phyloP scores from a whole-genome alignment of 2,888 invertebrate genomes.

The Scaptomyza parva region DNA sequence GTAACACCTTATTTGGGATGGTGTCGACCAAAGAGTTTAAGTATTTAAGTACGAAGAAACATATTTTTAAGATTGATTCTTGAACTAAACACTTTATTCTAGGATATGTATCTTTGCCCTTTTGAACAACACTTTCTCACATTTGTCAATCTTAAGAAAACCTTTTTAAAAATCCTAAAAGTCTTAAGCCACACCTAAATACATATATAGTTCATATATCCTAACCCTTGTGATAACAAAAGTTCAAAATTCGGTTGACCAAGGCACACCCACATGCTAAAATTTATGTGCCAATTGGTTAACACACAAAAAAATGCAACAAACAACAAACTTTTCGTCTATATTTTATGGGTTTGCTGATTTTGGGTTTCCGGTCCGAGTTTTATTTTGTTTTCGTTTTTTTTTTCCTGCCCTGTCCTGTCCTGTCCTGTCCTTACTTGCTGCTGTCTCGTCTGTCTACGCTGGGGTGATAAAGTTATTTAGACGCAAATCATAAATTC shows the following conservation, averaged over 20 bases:
- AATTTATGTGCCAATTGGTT: constrained; percentile 59
- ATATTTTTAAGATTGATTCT: too few relatives aligned
- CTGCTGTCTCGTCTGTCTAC: constrained; percentile 33
- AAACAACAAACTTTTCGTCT: constrained; percentile 57
- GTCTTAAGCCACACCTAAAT: not conserved
- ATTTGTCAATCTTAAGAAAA: too few relatives aligned
- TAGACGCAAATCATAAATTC: constrained; percentile 83
- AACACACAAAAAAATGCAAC: constrained; percentile 5
- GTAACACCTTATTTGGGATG: too few relatives aligned
- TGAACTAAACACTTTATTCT: too few relatives aligned
- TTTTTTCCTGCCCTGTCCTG: not conserved
- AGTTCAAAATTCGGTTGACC: constrained; percentile 17
- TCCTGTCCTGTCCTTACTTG: constrained; percentile 4
- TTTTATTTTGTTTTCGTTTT: constrained; percentile 15
- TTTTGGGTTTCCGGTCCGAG: constrained; percentile 71
- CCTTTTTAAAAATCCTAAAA: not conserved
- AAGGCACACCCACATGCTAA: constrained; percentile 52
- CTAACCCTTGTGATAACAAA: constrained; percentile 17
- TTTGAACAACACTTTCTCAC: too few relatives aligned
- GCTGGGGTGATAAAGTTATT: constrained; percentile 81
- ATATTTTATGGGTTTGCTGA: constrained; percentile 71
- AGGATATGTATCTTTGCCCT: too few relatives aligned
- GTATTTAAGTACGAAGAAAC: too few relatives aligned
- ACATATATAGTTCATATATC: not conserved
- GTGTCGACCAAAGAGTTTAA: too few relatives aligned